Evolutionary conservation across 2,888 invertebrate genomes (phyloP).

Genomic region (Diabrotica balteata): DNA sequence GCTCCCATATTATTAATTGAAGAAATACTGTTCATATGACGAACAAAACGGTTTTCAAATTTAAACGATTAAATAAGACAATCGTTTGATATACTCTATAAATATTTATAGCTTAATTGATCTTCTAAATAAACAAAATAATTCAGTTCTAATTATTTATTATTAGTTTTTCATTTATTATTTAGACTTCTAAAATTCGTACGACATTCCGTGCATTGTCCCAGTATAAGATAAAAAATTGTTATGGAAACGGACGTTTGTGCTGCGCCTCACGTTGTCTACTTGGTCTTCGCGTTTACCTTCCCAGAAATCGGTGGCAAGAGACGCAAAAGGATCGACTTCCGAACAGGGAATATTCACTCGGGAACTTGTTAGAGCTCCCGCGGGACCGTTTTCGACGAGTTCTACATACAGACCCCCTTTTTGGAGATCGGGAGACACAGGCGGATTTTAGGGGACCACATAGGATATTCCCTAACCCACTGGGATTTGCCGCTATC

Average conservation of each 20-base stretch:
- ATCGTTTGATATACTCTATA: no score
- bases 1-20: no score
- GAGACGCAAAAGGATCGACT: slow-evolving; percentile 24
- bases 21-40: no score
- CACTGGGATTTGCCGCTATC: no score
- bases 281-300: slow-evolving; percentile 16
- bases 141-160: no score
- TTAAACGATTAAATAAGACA: no score
- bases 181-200: no score
- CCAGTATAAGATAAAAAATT: slow-evolving; percentile 9
- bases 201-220: not conserved
- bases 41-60: no score
- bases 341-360: slow-evolving; percentile 28
- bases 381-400: slow-evolving; percentile 20
- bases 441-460: slow-evolving; percentile 2
- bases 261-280: slow-evolving; percentile 15
- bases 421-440: not conserved
- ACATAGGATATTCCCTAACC: no score
- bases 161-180: no score
- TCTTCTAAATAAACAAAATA: no score
- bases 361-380: slow-evolving; percentile 28
- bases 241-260: slow-evolving; percentile 14
- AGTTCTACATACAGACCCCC: slow-evolving; percentile 20
- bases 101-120: no score
- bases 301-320: slow-evolving; percentile 20